phyloP scores from a whole-genome alignment of 1,140 invertebrate genomes.

The Pseudomyrmex pallidus region DNA sequence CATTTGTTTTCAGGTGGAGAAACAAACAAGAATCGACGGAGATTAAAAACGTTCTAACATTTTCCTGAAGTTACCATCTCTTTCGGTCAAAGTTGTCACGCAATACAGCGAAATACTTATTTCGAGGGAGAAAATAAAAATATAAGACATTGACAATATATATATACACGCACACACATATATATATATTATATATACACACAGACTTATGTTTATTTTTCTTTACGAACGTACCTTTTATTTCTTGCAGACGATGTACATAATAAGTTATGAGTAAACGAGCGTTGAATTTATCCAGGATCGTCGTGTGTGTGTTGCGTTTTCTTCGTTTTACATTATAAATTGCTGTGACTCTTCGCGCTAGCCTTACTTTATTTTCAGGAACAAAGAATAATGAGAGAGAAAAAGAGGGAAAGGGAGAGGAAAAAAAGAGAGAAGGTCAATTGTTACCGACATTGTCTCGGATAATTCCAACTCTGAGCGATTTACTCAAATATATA shows the following conservation, averaged over 20 bases:
- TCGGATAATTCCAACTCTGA: conserved; percentile 82
- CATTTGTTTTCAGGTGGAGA: conserved; percentile 70
- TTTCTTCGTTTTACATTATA: conserved; percentile 24
- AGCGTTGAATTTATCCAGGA: conserved; percentile 83
- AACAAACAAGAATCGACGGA: conserved; percentile 69
- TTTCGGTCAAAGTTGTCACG: background rate
- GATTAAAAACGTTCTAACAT: conserved; percentile 39
- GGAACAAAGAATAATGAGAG: background rate
- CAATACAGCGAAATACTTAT: background rate
- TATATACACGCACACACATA: no score
- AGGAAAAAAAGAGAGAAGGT: conserved; percentile 22
- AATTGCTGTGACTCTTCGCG: background rate
- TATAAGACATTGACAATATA: conserved; percentile 74
- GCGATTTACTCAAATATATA: conserved; percentile 83
- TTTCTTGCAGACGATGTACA: conserved; percentile 81
- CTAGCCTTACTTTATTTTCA: conserved; percentile 24
- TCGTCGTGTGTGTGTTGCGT: background rate
- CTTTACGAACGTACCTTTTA: conserved; percentile 82
- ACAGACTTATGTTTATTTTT: conserved; percentile 84
- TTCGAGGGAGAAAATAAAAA: conserved; percentile 48
- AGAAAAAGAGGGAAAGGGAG: conserved; percentile 1
- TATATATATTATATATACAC: no score
- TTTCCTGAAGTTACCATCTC: background rate
- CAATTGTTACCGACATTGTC: background rate
- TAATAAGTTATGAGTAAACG: conserved; percentile 85